These are phyloP conservation scores for Pterostichus madidus DNA, from an alignment of 2,888 invertebrate species.

Conservation along the genomic window DNA sequence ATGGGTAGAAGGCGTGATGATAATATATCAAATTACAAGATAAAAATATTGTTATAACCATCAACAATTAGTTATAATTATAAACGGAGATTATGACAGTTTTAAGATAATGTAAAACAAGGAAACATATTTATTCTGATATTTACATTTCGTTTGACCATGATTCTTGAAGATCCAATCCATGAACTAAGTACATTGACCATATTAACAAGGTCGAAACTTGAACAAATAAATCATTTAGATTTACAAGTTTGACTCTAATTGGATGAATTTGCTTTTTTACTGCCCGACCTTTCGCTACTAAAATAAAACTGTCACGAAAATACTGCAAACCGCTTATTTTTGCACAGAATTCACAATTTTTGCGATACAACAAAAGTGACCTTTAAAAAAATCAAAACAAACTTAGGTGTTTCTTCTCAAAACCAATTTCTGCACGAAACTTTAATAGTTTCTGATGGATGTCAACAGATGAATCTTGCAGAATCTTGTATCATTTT, in stretches of 20 bases:
- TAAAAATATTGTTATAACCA: not conserved
- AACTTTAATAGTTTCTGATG: no score
- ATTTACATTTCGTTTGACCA: conserved; percentile 14
- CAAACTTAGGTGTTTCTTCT: no score
- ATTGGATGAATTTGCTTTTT: not conserved
- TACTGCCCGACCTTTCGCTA: not conserved
- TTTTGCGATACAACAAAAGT: no score
- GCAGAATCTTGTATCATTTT: conserved; percentile 17
- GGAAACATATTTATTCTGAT: conserved; percentile 16
- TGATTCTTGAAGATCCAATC: conserved; percentile 12
- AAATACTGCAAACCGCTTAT: not conserved
- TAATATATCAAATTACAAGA: not conserved
- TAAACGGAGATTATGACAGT: not conserved
- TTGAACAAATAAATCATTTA: conserved; percentile 1
- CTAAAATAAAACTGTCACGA: not conserved
- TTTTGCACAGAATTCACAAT: not conserved
- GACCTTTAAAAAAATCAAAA: no score
- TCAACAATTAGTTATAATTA: not conserved
- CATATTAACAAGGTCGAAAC: not conserved
- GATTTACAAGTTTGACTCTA: not conserved
- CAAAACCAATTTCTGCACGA: no score
- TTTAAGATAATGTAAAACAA: conserved; percentile 8
- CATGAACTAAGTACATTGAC: conserved; percentile 14
- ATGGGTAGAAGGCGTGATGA: not conserved
- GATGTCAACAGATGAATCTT: not conserved